Base-by-base conservation (phyloP, 2,888 invertebrate genomes). In the Zaprionus obscuricornis region DNA sequence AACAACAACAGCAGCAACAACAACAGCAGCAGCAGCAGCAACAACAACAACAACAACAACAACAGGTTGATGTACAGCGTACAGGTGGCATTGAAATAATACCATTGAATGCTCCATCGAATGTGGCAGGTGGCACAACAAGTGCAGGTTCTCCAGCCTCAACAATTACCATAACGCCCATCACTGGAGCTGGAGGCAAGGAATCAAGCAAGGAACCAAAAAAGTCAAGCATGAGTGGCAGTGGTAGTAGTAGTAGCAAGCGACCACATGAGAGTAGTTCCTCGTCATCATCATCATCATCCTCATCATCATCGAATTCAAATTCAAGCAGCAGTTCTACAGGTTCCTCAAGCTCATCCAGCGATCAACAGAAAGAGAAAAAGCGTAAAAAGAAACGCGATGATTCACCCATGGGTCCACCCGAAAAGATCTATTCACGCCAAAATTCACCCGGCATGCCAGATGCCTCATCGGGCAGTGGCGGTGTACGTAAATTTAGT, bases 131-230 rank as follows among this genome's bases (percentile, higher is more conserved):
- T 18, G 90, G 93, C 5, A 90, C 55, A 2, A 17, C 94, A 0
- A 92, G 93, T 3, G 92, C 94, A 18, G 63, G 47, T 0, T 69
- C 68, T 27, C 24, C 86, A 11, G 94, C 96, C 6, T 95, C 95
- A 83, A 96, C 96, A 0, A 96, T 96, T 55, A 96, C 96, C 0
- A 96, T 97, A 51, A 97, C 96, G 0, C 95, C 96, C 2, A 96
- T 96, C 29, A 88, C 87, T 17, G 72, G 73, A n/a, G 18, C 10
- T n/a, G 4, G 14, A 33, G 59, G 65, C 6, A 86, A 81, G 13
- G 77, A 77, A 3, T 4, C 54, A 0, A 22, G 40, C 4, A 77
- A 85, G 36, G 71, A 68, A 2, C 31, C 55, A 0, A 81, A 81
- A 18, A 85, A 82, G 27, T 45, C 63, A 2, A 14, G 40, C 2